Percentiles rank a stretch among this genome's conserved stretches.
Evolutionary conservation across 53 echinoderm and acorn worm genomes (phyloP).

Genomic region (Glandiceps talaboti): DNA sequence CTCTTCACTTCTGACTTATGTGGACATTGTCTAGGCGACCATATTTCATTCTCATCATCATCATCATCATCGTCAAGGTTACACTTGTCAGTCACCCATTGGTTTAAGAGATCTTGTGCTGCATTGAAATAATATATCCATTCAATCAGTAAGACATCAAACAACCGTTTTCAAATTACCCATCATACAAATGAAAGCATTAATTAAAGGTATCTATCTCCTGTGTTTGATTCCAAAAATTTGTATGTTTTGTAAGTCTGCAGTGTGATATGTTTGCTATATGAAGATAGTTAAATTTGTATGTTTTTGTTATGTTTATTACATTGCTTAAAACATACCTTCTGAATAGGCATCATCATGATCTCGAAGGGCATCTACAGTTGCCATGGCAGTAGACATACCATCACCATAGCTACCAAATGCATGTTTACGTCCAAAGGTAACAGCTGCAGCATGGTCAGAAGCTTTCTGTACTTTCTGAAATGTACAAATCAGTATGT

Average conservation of each 20-base stretch:
- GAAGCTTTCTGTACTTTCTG: slow-evolving; percentile 93
- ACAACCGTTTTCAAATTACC: slow-evolving; percentile 1
- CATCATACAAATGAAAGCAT: no score
- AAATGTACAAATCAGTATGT: no score
- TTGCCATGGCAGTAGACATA: slow-evolving; percentile 77
- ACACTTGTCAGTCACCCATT: slow-evolving; percentile 94
- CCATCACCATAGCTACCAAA: slow-evolving; percentile 31
- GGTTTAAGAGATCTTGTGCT: slow-evolving; percentile 77
- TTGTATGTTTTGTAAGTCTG: no score
- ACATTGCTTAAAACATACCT: no score
- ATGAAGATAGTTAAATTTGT: no score
- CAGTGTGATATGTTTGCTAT: no score
- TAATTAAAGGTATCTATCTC: no score
- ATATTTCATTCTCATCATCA: slow-evolving; percentile 27
- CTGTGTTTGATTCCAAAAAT: no score
- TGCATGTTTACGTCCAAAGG: no score
- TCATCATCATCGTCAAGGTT: slow-evolving; percentile 60
- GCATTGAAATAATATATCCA: background rate
- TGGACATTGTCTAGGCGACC: no score
- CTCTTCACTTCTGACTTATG: slow-evolving; percentile 42
- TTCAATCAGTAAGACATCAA: background rate
- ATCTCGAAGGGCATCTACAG: slow-evolving; percentile 75
- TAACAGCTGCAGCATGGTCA: slow-evolving; percentile 68
- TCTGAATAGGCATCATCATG: slow-evolving; percentile 74
- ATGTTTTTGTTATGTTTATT: no score